These are phyloP conservation scores for Nematopogon swammerdamellus DNA, from an alignment of 2,888 invertebrate genomes.

Conservation along the genomic window DNA sequence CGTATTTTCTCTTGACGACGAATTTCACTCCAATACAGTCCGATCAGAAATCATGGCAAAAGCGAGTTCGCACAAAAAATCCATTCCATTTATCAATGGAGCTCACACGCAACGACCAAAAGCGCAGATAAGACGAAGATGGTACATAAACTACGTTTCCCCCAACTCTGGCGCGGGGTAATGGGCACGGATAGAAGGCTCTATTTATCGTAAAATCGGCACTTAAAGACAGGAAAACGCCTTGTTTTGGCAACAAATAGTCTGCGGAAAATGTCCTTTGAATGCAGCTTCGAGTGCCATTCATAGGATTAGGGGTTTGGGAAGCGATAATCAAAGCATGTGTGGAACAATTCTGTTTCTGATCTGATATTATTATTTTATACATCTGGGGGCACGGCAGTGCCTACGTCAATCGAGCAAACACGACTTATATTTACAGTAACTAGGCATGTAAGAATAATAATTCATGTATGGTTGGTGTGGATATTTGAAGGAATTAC, in stretches of 20 bases:
- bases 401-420: too few relatives aligned
- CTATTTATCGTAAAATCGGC: constrained; percentile 49
- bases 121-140: not conserved
- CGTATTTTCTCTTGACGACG: too few relatives aligned
- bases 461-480: too few relatives aligned
- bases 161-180: constrained; percentile 13
- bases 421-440: too few relatives aligned
- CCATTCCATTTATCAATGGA: not conserved
- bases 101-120: not conserved
- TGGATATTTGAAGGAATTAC: too few relatives aligned
- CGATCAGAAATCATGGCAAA: too few relatives aligned
- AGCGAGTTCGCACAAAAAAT: too few relatives aligned
- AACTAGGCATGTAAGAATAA: too few relatives aligned
- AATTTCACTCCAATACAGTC: too few relatives aligned
- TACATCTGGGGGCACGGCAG: too few relatives aligned
- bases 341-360: too few relatives aligned
- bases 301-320: not conserved
- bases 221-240: constrained; percentile 36
- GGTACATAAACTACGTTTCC: not conserved
- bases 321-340: not conserved
- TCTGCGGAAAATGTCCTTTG: not conserved
- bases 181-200: constrained; percentile 36
- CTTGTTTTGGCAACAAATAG: constrained; percentile 30
- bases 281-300: not conserved
- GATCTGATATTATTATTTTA: too few relatives aligned